Percentiles rank a stretch among this genome's conserved stretches.
Conservation (phyloP, 2,797 vertebrate species). For the Aphelocoma californica region DNA sequence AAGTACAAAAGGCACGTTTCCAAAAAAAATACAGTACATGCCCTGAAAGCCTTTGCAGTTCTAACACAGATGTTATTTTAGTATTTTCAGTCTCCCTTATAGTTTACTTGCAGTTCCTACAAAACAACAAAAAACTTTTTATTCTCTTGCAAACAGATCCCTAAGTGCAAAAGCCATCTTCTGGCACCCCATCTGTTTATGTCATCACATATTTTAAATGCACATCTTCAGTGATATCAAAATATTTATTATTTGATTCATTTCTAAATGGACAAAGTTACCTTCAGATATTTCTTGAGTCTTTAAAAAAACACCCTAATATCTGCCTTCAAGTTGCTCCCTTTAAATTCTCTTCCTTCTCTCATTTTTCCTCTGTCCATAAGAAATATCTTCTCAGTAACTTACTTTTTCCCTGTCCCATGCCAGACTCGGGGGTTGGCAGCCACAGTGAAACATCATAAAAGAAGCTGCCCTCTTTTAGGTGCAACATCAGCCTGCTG, state of each 20-base stretch:
- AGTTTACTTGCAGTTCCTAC: not conserved
- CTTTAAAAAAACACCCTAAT: not conserved
- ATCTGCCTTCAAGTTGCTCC: not conserved
- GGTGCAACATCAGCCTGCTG: not conserved
- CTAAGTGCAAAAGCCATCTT: not conserved
- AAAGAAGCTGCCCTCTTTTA: not conserved
- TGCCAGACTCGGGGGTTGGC: fast-evolving
- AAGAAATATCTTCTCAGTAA: not conserved
- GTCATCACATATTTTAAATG: not conserved
- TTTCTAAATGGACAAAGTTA: not conserved
- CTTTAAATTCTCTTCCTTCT: not conserved
- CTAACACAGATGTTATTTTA: not conserved
- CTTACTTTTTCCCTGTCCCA: not conserved
- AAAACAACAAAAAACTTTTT: not conserved
- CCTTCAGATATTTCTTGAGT: not conserved
- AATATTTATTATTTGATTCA: not conserved
- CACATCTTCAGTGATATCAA: not conserved
- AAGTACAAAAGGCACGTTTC: not conserved
- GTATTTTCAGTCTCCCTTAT: not conserved
- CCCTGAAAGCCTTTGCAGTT: not conserved
- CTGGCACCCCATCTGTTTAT: fast-evolving
- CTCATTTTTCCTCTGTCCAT: not conserved
- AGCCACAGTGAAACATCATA: not conserved
- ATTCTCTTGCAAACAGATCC: not conserved
- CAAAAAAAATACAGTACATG: not conserved